Evolutionary conservation across 1,140 invertebrate species (phyloP), one percentile per base, ranked within the genome.

Genomic region (Euura saliciscinereae): DNA sequence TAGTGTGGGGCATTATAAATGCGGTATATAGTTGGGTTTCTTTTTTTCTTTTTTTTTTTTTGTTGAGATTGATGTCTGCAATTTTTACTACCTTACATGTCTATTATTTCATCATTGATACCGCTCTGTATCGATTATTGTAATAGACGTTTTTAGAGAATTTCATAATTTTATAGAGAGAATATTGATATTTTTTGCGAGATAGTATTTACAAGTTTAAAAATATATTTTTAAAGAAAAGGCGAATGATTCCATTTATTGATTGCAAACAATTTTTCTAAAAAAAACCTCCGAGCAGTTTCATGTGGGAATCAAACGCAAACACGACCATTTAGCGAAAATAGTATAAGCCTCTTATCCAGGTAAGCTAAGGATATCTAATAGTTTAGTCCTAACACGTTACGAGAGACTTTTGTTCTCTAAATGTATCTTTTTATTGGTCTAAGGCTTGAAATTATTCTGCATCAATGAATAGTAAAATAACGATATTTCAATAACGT

Each of bases 121-220:
- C 6, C 51, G 51, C 51, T 59, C 51, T 59, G 51, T 59, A 59
- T 59, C 5, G 13, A 59, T 59, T 59, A 59, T n/a, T 59, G 51
- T 59, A 59, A 59, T 6, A 59, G 51, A 59, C 51, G 13, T 59
- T 70, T 73, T 72, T 75, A 74, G 72, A 75, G 71, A 73, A 81
- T 78, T 76, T 74, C 76, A 79, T 78, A 77, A 75, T 83, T 79
- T 81, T 80, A 82, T 81, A 81, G 77, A 83, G 75, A 85, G 78
- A 80, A 83, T 80, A 81, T 78, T 69, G 72, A 83, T 84, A 86
- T 86, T 87, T 86, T 87, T 86, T 81, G 83, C 78, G 79, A 79
- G 70, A 80, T 80, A 85, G 80, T 75, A 72, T 83, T 81, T 83
- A 80, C 79, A 74, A 83, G 69, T 71, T 68, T 78, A 72, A 76